A percentile compares a stretch with the other conserved stretches of the same genome.
Evolutionary conservation across 2,888 invertebrate species (phyloP).

Genomic region (Coelinius sp.): DNA sequence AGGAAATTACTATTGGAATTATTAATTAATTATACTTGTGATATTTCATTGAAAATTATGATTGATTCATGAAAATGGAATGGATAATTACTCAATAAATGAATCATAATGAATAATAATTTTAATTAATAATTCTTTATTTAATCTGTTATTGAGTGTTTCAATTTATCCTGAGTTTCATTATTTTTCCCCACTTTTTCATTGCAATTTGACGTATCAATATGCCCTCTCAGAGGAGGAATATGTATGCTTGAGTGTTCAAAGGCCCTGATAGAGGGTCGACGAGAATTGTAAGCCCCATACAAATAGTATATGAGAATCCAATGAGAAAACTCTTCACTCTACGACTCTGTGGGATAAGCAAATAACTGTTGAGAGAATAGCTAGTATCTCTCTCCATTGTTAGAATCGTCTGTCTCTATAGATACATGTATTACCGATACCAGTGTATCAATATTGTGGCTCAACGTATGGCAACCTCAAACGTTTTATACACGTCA

Average conservation of each 20-base stretch:
- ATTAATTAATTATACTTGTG: too few relatives aligned
- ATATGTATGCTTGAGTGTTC: not conserved
- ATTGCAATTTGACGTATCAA: constrained; percentile 5
- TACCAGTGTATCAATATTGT: not conserved
- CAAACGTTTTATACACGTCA: constrained; percentile 8
- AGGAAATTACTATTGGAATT: not conserved
- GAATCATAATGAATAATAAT: not conserved
- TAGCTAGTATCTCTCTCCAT: constrained; percentile 37
- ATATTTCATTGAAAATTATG: too few relatives aligned
- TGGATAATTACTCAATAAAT: not conserved
- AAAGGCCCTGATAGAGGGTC: constrained; percentile 44
- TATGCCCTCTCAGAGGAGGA: not conserved
- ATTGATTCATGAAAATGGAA: too few relatives aligned
- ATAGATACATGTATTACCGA: not conserved
- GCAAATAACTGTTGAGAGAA: constrained; percentile 51
- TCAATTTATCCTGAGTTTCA: not conserved
- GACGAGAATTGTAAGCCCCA: constrained; percentile 43
- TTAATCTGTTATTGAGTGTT: not conserved
- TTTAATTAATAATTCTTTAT: too few relatives aligned
- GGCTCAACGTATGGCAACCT: not conserved
- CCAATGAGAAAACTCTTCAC: constrained; percentile 43
- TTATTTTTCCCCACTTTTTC: not conserved
- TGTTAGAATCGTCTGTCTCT: not conserved
- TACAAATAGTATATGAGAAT: constrained; percentile 46
- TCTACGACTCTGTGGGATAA: constrained; percentile 36